These are phyloP conservation scores for Anarsia innoxiella DNA, from an alignment of 2,888 invertebrate genomes.

Conservation along the genomic window DNA sequence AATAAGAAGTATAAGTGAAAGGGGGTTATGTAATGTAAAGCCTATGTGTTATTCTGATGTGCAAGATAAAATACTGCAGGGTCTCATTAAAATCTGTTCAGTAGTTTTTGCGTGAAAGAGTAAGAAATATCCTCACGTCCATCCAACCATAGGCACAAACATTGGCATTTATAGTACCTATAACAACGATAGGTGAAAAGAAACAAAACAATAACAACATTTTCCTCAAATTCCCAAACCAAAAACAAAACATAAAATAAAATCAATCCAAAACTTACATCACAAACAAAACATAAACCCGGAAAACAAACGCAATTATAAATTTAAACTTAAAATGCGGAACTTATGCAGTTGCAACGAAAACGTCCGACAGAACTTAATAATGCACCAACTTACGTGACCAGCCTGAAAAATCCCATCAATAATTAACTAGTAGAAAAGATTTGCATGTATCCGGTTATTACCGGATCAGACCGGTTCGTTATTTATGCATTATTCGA, in stretches of 20 bases:
- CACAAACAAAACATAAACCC: background rate
- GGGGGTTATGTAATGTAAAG: too few species aligned
- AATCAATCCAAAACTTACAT: background rate
- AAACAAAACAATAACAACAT: background rate
- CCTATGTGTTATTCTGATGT: too few species aligned
- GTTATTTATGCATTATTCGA: too few species aligned
- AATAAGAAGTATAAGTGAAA: too few species aligned
- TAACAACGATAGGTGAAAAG: background rate
- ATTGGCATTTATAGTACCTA: too few species aligned
- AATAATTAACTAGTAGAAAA: slow-evolving; percentile 15
- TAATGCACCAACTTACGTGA: slow-evolving; percentile 11
- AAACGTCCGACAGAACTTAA: slow-evolving; percentile 16
- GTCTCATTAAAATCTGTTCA: too few species aligned
- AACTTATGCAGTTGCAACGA: slow-evolving; percentile 8
- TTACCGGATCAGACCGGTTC: background rate
- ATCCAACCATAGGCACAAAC: too few species aligned
- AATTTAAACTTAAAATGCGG: background rate
- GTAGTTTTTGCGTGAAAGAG: too few species aligned
- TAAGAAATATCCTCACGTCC: too few species aligned
- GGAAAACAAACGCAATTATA: slow-evolving; percentile 1
- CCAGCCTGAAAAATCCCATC: slow-evolving; percentile 16
- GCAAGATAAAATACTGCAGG: too few species aligned
- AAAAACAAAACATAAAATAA: background rate
- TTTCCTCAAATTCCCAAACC: background rate
- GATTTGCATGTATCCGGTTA: slow-evolving; percentile 15